phyloP scores from a whole-genome alignment of 2,888 invertebrate genomes.

The Ariolimax columbianus region DNA sequence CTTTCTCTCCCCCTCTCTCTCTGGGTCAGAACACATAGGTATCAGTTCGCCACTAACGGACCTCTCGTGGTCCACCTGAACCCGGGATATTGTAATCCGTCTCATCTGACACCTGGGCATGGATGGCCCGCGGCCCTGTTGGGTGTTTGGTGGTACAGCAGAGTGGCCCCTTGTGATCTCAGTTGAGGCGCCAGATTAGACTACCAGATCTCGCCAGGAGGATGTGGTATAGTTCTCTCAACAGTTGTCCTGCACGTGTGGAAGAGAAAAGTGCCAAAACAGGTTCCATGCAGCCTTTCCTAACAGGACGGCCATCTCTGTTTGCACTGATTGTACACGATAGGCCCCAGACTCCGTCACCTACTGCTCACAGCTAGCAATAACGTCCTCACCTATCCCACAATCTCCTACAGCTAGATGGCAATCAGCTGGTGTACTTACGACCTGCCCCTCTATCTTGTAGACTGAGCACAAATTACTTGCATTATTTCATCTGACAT shows the following conservation, averaged over 20 bases:
- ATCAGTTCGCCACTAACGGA: background rate
- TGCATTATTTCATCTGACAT: background rate
- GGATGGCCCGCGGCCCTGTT: background rate
- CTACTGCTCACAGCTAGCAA: too few species aligned
- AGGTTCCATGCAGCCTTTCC: too few species aligned
- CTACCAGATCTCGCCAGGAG: background rate
- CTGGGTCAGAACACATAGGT: background rate
- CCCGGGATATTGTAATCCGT: background rate
- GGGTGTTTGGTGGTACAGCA: background rate
- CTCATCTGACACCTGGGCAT: constrained; percentile 23
- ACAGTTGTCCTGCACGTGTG: constrained; percentile 2
- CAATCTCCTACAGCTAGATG: background rate
- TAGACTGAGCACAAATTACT: background rate
- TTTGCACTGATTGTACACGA: too few species aligned
- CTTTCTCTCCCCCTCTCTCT: background rate
- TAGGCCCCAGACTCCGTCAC: too few species aligned
- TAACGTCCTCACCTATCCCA: too few species aligned
- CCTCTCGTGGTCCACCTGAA: background rate
- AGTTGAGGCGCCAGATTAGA: constrained; percentile 19
- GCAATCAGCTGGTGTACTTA: constrained; percentile 2
- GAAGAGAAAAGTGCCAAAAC: too few species aligned
- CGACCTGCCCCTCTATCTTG: background rate
- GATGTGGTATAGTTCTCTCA: background rate
- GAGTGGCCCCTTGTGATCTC: constrained; percentile 17
- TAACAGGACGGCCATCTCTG: too few species aligned